phyloP scores from a whole-genome alignment of 2,797 vertebrate genomes.

The Siniperca undulata region DNA sequence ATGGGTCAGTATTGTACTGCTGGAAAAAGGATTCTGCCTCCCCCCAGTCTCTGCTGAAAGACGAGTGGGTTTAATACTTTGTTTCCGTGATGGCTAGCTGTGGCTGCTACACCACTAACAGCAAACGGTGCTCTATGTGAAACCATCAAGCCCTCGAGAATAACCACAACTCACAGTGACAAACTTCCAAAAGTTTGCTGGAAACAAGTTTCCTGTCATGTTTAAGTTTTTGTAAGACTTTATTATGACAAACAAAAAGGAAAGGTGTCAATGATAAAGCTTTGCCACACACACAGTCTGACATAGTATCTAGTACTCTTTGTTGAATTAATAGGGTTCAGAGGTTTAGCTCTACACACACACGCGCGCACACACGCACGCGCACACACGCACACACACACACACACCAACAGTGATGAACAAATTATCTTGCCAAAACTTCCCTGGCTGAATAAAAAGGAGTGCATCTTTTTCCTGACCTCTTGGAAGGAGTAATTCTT shows the following conservation, averaged over 20 bases:
- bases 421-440: background rate
- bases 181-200: background rate
- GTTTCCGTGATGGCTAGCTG: slow-evolving; percentile 14
- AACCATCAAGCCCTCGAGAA: background rate
- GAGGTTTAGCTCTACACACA: background rate
- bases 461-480: background rate
- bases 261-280: slow-evolving; percentile 16
- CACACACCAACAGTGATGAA: background rate
- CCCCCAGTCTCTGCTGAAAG: slow-evolving; percentile 25
- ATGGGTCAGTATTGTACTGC: slow-evolving; percentile 57
- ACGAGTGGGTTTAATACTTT: slow-evolving; percentile 31
- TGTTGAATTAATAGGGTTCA: slow-evolving; percentile 27
- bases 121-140: background rate
- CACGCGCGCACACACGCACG: too few species aligned
- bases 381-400: too few species aligned
- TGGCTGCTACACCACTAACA: background rate
- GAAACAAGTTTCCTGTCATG: background rate
- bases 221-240: slow-evolving; percentile 18
- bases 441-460: background rate
- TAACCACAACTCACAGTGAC: background rate
- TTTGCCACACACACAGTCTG: background rate
- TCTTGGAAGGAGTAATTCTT: background rate
- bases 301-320: background rate
- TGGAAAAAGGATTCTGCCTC: slow-evolving; percentile 28
- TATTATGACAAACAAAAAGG: slow-evolving; percentile 2